Conservation (phyloP, 2,797 vertebrate genomes). For the Sus cebifrons region DNA sequence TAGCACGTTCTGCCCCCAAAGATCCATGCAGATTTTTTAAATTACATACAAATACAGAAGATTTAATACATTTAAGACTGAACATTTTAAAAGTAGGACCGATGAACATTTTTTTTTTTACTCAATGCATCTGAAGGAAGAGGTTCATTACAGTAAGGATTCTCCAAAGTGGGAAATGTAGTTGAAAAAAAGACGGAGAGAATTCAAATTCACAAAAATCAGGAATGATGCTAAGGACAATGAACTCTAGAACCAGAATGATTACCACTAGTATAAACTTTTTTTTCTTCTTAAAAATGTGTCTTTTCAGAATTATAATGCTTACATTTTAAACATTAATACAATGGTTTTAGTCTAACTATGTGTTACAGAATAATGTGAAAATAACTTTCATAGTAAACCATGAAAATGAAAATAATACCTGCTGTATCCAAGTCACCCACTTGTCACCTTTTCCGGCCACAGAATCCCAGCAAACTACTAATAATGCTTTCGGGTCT, state of each 20-base stretch:
- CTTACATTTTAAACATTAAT: conserved; percentile 90
- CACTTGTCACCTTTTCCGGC: conserved; percentile 84
- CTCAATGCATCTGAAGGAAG: not conserved
- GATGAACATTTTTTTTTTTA: not conserved
- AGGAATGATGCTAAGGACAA: not conserved
- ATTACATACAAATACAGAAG: not conserved
- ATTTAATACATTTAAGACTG: not conserved
- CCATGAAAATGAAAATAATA: conserved; percentile 87
- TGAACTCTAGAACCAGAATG: not conserved
- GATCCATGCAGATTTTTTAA: not conserved
- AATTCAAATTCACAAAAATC: not conserved
- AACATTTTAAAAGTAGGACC: not conserved
- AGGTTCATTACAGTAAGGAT: not conserved
- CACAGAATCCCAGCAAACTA: conserved; percentile 77
- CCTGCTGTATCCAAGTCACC: conserved; percentile 87
- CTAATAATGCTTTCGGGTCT: conserved; percentile 80
- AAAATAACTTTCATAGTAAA: conserved; percentile 87
- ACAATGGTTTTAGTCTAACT: conserved; percentile 88
- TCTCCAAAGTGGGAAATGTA: not conserved
- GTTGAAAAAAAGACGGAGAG: not conserved
- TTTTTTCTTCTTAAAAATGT: conserved; percentile 86
- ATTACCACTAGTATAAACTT: not conserved
- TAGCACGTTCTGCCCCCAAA: conserved; percentile 30
- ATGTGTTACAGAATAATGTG: conserved; percentile 89
- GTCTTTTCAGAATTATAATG: conserved; percentile 88